These are phyloP conservation scores for Sesamia nonagrioides DNA, from an alignment of 1,140 invertebrate species.

Conservation along the genomic window DNA sequence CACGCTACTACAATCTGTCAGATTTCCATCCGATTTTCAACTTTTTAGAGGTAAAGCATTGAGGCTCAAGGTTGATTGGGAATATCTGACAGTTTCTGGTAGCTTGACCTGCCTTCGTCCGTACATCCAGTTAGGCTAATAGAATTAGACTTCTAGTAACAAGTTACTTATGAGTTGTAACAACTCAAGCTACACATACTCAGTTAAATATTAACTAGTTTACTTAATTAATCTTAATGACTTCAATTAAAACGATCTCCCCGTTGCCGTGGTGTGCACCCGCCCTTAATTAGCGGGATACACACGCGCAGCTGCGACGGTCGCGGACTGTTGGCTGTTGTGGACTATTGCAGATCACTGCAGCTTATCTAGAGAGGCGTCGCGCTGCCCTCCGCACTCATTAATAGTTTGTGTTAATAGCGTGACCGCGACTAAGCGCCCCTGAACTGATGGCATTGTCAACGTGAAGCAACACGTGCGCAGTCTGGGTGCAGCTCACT, in stretches of 20 bases:
- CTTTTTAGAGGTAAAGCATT: too few species aligned
- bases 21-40: too few species aligned
- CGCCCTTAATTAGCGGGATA: constrained; percentile 15
- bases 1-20: too few species aligned
- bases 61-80: too few species aligned
- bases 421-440: neutral
- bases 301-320: constrained; percentile 5
- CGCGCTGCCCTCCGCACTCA: neutral
- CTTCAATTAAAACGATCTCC: neutral
- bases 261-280: neutral
- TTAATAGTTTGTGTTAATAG: neutral
- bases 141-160: too few species aligned
- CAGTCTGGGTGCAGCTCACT: neutral
- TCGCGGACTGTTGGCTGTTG: too few species aligned
- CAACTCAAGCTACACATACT: neutral
- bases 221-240: neutral
- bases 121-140: too few species aligned
- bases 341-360: neutral
- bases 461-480: neutral
- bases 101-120: too few species aligned
- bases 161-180: neutral
- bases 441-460: neutral
- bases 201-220: constrained; percentile 8
- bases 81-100: too few species aligned
- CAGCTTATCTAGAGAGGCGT: neutral